Evolutionary conservation across 2,797 vertebrate genomes (phyloP).

Genomic region (Hapalemur alaotrensis): DNA sequence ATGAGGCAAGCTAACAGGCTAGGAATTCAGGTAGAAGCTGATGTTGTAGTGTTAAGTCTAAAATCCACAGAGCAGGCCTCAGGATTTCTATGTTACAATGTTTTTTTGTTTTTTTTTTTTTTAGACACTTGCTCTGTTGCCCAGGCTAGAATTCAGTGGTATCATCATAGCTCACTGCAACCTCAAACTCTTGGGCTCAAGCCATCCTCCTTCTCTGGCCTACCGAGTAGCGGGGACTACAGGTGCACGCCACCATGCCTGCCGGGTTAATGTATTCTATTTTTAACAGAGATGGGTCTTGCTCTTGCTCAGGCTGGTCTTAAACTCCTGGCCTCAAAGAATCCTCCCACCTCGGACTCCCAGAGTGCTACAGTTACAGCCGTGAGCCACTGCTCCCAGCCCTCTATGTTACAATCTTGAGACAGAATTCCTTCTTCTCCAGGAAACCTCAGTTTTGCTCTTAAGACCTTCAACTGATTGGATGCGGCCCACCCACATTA

Average conservation of each 20-base stretch:
- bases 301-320: too few relatives aligned
- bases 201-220: not conserved
- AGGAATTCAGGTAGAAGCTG: not conserved
- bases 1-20: not conserved
- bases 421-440: not conserved
- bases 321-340: too few relatives aligned
- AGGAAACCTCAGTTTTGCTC: not conserved
- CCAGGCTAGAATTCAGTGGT: not conserved
- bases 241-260: rapidly evolving
- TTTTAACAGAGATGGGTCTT: not conserved
- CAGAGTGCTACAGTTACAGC: too few relatives aligned
- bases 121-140: not conserved
- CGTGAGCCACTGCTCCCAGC: too few relatives aligned
- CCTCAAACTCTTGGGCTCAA: not conserved
- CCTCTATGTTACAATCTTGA: not conserved
- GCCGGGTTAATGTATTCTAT: not conserved
- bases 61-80: not conserved
- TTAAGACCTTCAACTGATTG: not conserved
- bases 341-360: too few relatives aligned
- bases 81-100: not conserved
- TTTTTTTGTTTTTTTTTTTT: not conserved
- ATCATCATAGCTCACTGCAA: too few relatives aligned
- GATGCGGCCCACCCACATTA: not conserved
- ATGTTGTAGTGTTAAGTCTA: not conserved
- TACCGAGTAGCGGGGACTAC: not conserved